Evolutionary conservation across 2,797 vertebrate genomes (phyloP).

Genomic region (Toxotes lorentzi): DNA sequence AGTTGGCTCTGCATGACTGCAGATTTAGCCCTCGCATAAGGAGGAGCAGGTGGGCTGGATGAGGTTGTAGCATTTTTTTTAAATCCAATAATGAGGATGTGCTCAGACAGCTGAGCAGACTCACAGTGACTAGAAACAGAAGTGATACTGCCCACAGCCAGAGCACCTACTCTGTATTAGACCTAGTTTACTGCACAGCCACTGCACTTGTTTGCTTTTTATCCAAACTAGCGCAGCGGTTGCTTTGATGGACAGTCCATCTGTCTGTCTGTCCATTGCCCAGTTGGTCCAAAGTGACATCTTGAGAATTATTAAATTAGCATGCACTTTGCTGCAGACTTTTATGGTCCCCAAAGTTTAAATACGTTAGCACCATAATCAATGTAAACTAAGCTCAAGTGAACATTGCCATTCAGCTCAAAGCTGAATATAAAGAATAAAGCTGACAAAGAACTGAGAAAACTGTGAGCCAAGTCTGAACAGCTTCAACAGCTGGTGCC

Average conservation of each 20-base stretch:
- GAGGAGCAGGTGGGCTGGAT: slow-evolving; percentile 58
- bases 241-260: background rate
- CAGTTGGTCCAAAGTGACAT: background rate
- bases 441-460: background rate
- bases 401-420: background rate
- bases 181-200: slow-evolving; percentile 3
- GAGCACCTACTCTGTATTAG: slow-evolving; percentile 20
- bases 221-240: background rate
- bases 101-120: slow-evolving; percentile 58
- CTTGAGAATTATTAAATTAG: background rate
- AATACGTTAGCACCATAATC: background rate
- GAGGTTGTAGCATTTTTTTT: slow-evolving; percentile 41
- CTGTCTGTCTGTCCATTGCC: background rate
- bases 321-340: background rate
- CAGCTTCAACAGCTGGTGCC: background rate
- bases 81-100: slow-evolving; percentile 59
- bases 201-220: background rate
- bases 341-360: background rate
- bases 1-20: slow-evolving; percentile 22
- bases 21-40: slow-evolving; percentile 35
- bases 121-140: slow-evolving; percentile 41
- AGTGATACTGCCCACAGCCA: slow-evolving; percentile 25
- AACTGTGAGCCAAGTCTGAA: background rate
- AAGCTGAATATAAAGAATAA: background rate
- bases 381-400: background rate